phyloP scores from a whole-genome alignment of 1,140 invertebrate genomes.

The Drosophila gunungcola region DNA sequence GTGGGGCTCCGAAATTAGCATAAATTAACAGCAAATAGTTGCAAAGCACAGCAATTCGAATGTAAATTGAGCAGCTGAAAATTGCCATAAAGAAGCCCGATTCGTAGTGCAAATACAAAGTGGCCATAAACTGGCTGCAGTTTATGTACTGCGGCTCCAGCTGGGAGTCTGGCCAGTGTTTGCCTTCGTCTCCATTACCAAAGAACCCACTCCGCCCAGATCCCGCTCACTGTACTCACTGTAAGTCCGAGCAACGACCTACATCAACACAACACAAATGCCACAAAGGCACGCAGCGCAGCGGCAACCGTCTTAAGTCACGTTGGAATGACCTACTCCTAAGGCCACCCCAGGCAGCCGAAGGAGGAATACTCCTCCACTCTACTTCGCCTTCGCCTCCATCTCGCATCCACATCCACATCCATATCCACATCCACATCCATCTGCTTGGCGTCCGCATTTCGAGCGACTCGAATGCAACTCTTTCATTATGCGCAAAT shows the following conservation, averaged over 20 bases:
- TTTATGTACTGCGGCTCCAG: slow-evolving; percentile 66
- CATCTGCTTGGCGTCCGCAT: slow-evolving; percentile 28
- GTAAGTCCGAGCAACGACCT: slow-evolving; percentile 63
- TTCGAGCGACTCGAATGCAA: slow-evolving; percentile 63
- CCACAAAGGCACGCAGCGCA: slow-evolving; percentile 63
- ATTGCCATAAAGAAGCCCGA: slow-evolving; percentile 67
- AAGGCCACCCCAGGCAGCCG: slow-evolving; percentile 29
- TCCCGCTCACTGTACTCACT: slow-evolving; percentile 10
- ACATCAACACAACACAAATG: slow-evolving; percentile 67
- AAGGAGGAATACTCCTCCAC: slow-evolving; percentile 31
- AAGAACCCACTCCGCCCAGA: slow-evolving; percentile 18
- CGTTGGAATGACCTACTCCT: slow-evolving; percentile 70
- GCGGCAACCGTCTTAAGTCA: slow-evolving; percentile 53
- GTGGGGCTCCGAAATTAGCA: slow-evolving; percentile 58
- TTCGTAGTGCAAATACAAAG: slow-evolving; percentile 70
- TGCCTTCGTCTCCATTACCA: slow-evolving; percentile 47
- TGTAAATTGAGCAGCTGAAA: slow-evolving; percentile 75
- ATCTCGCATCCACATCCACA: slow-evolving; percentile 15
- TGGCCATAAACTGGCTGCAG: slow-evolving; percentile 74
- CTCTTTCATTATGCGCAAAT: slow-evolving; percentile 79
- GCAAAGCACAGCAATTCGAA: slow-evolving; percentile 54
- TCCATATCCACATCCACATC: slow-evolving; percentile 30
- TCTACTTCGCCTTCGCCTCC: slow-evolving; percentile 19
- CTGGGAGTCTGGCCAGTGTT: slow-evolving; percentile 15
- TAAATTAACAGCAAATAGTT: slow-evolving; percentile 67